These are phyloP conservation scores for Chloropsis cyanopogon DNA, from an alignment of 2,113 vertebrate species.

Conservation along the genomic window DNA sequence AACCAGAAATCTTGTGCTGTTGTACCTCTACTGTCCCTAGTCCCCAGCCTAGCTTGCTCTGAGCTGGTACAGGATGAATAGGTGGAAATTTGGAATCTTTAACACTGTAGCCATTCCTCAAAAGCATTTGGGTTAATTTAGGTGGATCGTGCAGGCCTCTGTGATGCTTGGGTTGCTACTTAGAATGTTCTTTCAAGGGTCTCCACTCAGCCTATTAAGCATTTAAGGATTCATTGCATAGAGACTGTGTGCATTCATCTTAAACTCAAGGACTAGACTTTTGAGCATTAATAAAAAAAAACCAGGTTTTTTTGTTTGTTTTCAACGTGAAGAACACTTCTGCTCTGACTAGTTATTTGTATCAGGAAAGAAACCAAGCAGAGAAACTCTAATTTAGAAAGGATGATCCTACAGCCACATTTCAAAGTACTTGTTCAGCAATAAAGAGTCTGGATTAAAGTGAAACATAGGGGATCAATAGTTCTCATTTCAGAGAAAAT, in stretches of 20 bases:
- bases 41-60: not conserved
- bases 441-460: not conserved
- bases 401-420: not conserved
- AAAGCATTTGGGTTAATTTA: not conserved
- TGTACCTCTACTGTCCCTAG: not conserved
- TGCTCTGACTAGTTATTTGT: not conserved
- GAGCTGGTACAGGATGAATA: not conserved
- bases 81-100: not conserved
- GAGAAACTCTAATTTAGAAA: not conserved
- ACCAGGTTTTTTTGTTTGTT: not conserved
- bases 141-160: not conserved
- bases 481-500: conserved; percentile 23
- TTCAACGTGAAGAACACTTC: not conserved
- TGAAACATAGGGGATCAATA: not conserved
- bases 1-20: not conserved
- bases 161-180: not conserved
- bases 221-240: not conserved
- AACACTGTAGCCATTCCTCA: not conserved
- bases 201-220: not conserved
- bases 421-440: not conserved
- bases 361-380: not conserved
- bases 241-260: not conserved
- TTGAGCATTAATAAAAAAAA: not conserved
- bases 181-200: not conserved
- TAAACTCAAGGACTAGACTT: not conserved